Percentiles rank a stretch among this genome's conserved stretches.
These are phyloP conservation scores for Poeciliopsis presidionis DNA, from an alignment of 2,797 vertebrate genomes.

Conservation along the genomic window DNA sequence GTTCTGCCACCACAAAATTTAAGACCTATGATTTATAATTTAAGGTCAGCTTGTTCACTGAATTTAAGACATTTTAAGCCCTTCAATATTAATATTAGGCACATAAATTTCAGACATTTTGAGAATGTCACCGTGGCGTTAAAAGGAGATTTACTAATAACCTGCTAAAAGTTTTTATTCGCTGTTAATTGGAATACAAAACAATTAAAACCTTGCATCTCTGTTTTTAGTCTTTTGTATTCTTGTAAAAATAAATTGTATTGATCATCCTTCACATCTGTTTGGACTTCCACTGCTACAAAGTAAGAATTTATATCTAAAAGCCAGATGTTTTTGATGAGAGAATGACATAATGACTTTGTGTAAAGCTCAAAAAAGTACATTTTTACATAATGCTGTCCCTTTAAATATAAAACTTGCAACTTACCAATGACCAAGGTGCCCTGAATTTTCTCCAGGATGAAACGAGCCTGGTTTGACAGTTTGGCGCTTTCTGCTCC, in stretches of 20 bases:
- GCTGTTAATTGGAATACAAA: neutral
- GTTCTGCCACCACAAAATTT: no score
- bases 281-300: neutral
- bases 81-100: neutral
- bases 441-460: slow-evolving; percentile 97
- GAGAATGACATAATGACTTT: neutral
- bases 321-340: neutral
- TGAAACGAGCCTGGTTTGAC: slow-evolving; percentile 97
- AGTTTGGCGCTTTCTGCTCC: slow-evolving; percentile 90
- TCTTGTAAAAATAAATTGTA: neutral
- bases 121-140: neutral
- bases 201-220: neutral
- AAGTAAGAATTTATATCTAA: no score
- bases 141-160: neutral
- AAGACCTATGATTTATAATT: no score
- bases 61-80: no score
- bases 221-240: neutral
- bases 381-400: neutral
- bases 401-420: neutral
- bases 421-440: slow-evolving; percentile 91
- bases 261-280: neutral
- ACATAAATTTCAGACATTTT: neutral
- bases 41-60: no score
- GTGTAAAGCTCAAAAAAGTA: neutral
- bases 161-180: neutral